Conservation (phyloP, 2,888 invertebrate species). For the Rhagonycha lutea region DNA sequence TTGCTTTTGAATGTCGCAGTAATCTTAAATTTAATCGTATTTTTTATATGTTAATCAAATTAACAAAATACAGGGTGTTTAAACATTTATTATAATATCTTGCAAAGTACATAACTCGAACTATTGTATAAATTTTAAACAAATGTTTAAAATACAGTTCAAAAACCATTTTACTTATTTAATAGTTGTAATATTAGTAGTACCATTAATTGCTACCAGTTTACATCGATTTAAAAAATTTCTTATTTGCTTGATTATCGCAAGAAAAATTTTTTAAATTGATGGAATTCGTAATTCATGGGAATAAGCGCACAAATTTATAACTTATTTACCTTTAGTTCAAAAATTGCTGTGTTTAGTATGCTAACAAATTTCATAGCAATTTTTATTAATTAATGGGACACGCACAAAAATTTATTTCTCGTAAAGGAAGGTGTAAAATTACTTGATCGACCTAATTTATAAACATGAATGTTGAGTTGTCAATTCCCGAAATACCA, state of each 20-base stretch:
- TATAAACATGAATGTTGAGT: too few species aligned
- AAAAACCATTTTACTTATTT: not conserved
- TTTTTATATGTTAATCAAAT: not conserved
- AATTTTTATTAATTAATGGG: not conserved
- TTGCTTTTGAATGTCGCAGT: not conserved
- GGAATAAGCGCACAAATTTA: not conserved
- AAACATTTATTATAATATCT: not conserved
- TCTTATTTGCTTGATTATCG: not conserved
- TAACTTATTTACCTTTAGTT: not conserved
- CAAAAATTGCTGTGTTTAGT: not conserved
- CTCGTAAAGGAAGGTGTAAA: not conserved
- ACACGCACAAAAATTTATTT: not conserved
- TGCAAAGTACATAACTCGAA: not conserved
- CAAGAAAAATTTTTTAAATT: not conserved
- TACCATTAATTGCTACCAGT: not conserved
- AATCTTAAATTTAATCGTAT: not conserved
- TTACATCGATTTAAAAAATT: not conserved
- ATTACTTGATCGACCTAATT: not conserved
- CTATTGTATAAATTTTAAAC: not conserved
- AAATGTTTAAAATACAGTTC: not conserved
- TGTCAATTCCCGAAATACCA: too few species aligned
- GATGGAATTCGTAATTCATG: not conserved
- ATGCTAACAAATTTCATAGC: not conserved
- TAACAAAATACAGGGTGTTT: not conserved
- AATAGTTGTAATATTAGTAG: not conserved